Percentiles rank a stretch among this genome's conserved stretches.
Conservation (phyloP, 2,797 vertebrate genomes). For the Sebastes hubbsi region DNA sequence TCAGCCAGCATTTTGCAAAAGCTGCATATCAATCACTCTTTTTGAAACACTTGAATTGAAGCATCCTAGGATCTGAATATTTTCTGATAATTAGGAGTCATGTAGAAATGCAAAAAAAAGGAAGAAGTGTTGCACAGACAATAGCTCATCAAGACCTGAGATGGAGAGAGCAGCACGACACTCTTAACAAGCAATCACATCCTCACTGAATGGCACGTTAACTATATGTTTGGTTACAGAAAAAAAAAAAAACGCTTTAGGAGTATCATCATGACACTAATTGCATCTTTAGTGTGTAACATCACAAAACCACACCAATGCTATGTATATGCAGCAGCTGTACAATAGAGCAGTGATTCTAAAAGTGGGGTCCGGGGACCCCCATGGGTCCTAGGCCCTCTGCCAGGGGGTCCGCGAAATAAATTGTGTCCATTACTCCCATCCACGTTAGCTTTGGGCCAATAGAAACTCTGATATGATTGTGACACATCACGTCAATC, state of each 20-base stretch:
- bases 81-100: not conserved
- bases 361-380: too few relatives aligned
- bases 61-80: not conserved
- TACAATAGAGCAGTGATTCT: not conserved
- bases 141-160: constrained; percentile 33
- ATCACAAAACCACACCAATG: not conserved
- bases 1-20: constrained; percentile 8
- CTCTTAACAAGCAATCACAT: constrained; percentile 28
- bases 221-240: constrained; percentile 28
- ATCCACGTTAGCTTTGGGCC: too few relatives aligned
- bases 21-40: not conserved
- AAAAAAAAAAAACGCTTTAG: constrained; percentile 19
- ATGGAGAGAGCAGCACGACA: not conserved
- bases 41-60: constrained; percentile 15
- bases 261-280: constrained; percentile 12
- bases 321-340: not conserved
- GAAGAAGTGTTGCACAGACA: constrained; percentile 22
- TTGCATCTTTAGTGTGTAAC: constrained; percentile 22
- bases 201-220: constrained; percentile 15
- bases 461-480: too few relatives aligned
- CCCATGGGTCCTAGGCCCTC: too few relatives aligned
- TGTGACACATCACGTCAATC: too few relatives aligned
- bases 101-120: constrained; percentile 8
- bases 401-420: too few relatives aligned
- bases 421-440: too few relatives aligned